Conservation (phyloP, 1,140 invertebrate genomes). For the Micrasema minimum region DNA sequence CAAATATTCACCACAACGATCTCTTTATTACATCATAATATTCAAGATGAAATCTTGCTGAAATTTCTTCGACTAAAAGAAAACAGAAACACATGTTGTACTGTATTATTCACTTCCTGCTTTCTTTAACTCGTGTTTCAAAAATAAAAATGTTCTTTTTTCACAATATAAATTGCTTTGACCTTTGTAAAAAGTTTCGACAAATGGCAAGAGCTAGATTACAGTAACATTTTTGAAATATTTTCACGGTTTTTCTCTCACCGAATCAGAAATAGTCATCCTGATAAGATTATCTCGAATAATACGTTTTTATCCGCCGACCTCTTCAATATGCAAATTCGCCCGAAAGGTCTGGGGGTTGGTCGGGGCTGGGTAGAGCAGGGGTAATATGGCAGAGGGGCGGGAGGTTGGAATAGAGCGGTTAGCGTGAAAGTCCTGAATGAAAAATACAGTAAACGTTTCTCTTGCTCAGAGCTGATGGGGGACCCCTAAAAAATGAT, state of each 20-base stretch:
- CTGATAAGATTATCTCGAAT: conserved; percentile 41
- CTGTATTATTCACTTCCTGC: too few species aligned
- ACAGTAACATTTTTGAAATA: background rate
- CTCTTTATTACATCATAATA: too few species aligned
- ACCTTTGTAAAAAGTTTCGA: too few species aligned
- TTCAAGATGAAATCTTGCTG: too few species aligned
- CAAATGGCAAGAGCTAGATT: background rate
- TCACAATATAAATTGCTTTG: too few species aligned
- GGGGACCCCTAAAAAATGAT: conserved; percentile 5
- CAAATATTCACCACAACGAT: too few species aligned
- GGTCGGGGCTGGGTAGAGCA: background rate
- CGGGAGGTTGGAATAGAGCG: conserved; percentile 4
- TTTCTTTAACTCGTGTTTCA: too few species aligned
- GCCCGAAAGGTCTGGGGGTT: conserved; percentile 6
- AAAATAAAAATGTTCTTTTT: too few species aligned
- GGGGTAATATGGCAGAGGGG: too few species aligned
- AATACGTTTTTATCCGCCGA: conserved; percentile 37
- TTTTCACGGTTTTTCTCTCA: conserved; percentile 12
- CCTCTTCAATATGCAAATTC: conserved; percentile 45
- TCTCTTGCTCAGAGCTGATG: conserved; percentile 14
- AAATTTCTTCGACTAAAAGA: too few species aligned
- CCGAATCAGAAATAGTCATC: conserved; percentile 35
- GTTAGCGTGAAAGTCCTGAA: conserved; percentile 25
- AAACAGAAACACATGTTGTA: too few species aligned
- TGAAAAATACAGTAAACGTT: conserved; percentile 41